Percentiles rank a stretch among this genome's conserved stretches.
phyloP scores from a whole-genome alignment of 1,140 invertebrate genomes.

The Helicorthomorpha holstii region DNA sequence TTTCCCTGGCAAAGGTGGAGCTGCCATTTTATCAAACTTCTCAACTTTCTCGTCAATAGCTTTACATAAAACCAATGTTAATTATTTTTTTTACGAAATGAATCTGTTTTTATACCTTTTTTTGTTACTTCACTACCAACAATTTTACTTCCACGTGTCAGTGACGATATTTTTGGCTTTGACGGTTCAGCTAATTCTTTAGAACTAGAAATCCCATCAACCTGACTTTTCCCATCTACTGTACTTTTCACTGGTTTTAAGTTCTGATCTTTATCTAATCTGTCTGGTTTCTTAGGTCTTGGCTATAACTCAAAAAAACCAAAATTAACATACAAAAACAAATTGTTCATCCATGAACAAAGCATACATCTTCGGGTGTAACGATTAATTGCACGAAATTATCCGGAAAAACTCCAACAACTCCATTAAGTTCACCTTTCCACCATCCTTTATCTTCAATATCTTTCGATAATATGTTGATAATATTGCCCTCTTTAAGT shows the following conservation, averaged over 20 bases:
- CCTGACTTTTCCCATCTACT: too few species aligned
- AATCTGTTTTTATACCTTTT: too few species aligned
- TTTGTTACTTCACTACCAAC: too few species aligned
- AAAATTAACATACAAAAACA: constrained; percentile 13
- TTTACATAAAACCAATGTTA: too few species aligned
- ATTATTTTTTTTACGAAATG: too few species aligned
- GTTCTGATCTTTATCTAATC: background rate
- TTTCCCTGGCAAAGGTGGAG: constrained; percentile 20
- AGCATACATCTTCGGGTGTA: constrained; percentile 17
- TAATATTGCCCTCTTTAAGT: constrained; percentile 71
- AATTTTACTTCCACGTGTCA: too few species aligned
- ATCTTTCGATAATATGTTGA: constrained; percentile 69
- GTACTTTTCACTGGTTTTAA: too few species aligned
- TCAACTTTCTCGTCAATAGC: constrained; percentile 1
- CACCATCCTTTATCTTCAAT: constrained; percentile 92
- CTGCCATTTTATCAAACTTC: constrained; percentile 13
- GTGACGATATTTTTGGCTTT: too few species aligned
- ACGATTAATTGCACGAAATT: constrained; percentile 71
- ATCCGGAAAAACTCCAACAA: constrained; percentile 85
- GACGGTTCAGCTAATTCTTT: too few species aligned
- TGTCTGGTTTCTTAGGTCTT: constrained; percentile 18
- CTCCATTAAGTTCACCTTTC: constrained; percentile 79
- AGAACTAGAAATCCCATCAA: too few species aligned
- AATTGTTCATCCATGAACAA: constrained; percentile 15
- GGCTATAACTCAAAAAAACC: constrained; percentile 21